Base-by-base conservation (phyloP, 1,140 invertebrate genomes). In the Zaprionus gabonicus region DNA sequence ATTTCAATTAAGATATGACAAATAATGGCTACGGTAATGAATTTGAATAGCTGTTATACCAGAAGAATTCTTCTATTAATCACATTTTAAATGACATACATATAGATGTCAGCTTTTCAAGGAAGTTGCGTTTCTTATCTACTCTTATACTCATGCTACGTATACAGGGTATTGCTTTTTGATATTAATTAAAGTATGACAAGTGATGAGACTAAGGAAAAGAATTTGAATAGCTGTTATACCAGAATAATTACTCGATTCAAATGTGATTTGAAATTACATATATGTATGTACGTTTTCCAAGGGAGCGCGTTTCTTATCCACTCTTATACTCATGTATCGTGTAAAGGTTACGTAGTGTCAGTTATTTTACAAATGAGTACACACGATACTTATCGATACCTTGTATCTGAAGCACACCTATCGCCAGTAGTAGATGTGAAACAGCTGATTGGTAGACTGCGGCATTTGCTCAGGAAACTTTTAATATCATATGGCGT, bases 401-500 rank as follows among this genome's bases (percentile, higher is more conserved):
- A 28, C n/a, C 13, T 9, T 9, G 17, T 20, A 49, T 10, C 27
- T n/a, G 31, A 46, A 62, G 3, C 9, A 20, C n/a, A 6, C 25
- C n/a, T n/a, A 20, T 34, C 23, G n/a, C 9, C 13, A 41, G 38
- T 23, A 67, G 44, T 62, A 46, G 9, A 44, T 23, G 2, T 12
- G 76, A 76, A 82, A 55, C 73, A 76, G 67, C 67, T 71, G 68
- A 31, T 10, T 2, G 55, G 20, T 31, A 20, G 15, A 31, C 23
- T 44, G 53, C 36, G 34, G 60, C 55, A 64, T 25, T 28, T 55
- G 38, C 28, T 53, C 41, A 13, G 23, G 12, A 65, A 44, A 49
- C 51, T 31, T 58, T 71, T 27, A 25, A 17, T 55, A 44, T 55
- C 63, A 55, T 59, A 75, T 76, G 73, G 73, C 73, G 60, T 76